A percentile compares a stretch with the other conserved stretches of the same genome.
phyloP scores from a whole-genome alignment of 1,140 invertebrate genomes.

The Homalodisca vitripennis region DNA sequence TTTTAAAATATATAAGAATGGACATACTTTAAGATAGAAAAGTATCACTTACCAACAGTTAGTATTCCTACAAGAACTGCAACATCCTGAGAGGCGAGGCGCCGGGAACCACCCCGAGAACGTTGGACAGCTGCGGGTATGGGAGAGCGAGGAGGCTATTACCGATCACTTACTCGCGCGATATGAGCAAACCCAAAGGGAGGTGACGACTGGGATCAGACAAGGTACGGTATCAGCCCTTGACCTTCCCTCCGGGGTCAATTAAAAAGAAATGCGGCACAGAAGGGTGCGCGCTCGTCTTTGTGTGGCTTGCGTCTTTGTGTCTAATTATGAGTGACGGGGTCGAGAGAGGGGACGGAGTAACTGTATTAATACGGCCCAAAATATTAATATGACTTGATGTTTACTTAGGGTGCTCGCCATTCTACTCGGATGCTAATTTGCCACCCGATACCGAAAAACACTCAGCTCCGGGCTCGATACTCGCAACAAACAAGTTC shows the following conservation, averaged over 20 bases:
- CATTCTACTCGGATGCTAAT: conserved; percentile 9
- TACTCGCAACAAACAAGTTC: too few relatives aligned
- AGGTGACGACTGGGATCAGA: background rate
- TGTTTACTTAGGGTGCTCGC: conserved; percentile 19
- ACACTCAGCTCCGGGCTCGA: background rate
- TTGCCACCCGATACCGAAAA: conserved; percentile 15
- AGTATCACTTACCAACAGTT: too few relatives aligned
- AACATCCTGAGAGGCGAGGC: too few relatives aligned
- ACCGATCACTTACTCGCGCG: background rate
- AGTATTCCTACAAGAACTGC: too few relatives aligned
- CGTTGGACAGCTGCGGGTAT: too few relatives aligned
- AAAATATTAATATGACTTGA: conserved; percentile 29
- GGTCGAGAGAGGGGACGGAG: background rate
- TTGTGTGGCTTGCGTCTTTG: conserved; percentile 18
- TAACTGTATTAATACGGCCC: conserved; percentile 23
- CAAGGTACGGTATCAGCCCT: background rate
- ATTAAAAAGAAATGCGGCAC: conserved; percentile 20
- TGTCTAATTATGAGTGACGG: conserved; percentile 26
- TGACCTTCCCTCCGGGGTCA: background rate
- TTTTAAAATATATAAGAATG: too few relatives aligned
- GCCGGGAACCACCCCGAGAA: too few relatives aligned
- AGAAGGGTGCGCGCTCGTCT: conserved; percentile 14
- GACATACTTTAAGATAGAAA: too few relatives aligned
- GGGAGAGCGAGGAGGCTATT: too few relatives aligned
- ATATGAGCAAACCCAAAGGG: background rate